Base-by-base conservation (phyloP, 2,888 invertebrate genomes). In the Trissoscelio sp. region DNA sequence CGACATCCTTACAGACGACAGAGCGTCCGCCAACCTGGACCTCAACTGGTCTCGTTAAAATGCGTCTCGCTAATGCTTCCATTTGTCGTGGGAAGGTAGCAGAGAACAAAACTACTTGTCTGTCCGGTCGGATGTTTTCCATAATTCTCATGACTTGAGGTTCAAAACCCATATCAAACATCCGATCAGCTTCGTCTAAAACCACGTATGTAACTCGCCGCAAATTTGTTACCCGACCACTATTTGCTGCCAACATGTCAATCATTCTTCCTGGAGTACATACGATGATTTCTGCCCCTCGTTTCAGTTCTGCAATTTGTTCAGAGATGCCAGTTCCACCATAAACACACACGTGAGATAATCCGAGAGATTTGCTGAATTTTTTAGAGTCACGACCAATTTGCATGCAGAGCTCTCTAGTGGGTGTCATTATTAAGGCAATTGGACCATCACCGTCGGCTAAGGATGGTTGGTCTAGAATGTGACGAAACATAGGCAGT, bases 91-190 rank as follows among this genome's bases (percentile, higher is more conserved):
- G 99, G 91, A 99, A 99, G 0, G 99, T 99, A 0, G 99, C 99
- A 85, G 98, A 98, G 92, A 99, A 99, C 95, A 99, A 96, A 11
- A 99, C 99, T 0, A 99, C 99, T 92, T 99, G 99, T 57, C 99
- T 92, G 91, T 99, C 99, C 0, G 99, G 99, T 22, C 99, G 93
- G 0, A 99, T 96, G 91, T 99, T 99, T 91, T 99, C 99, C 85
- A 99, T 96, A 70, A 99, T 99, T 86, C 98, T 94, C 97, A 98
- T 99, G 3, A 98, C 98, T 93, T 98, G 98, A 0, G 98, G 98
- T 92, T 99, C 99, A 90, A 99, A 99, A 14, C 99, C 99, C 98
- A 99, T 99, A 91, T 99, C 99, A 91, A 99, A 99, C 99, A 99
- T 99, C 44, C 99, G 93, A 92, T 99, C 99, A 0, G 99, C 99